These are phyloP conservation scores for Nettapus auritus DNA, from an alignment of 2,113 vertebrate species.

Conservation along the genomic window DNA sequence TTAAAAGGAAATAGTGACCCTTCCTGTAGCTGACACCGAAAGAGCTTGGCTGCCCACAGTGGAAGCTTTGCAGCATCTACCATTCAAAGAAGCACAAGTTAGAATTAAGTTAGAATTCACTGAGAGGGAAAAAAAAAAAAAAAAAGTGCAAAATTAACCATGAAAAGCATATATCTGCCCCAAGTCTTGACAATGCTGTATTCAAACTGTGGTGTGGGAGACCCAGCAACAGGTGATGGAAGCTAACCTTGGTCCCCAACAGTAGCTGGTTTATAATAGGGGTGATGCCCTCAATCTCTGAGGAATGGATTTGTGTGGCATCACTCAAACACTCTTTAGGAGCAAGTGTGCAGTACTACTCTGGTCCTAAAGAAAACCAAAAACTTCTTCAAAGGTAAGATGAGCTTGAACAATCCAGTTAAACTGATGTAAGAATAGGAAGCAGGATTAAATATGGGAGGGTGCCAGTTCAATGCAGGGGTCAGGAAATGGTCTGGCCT, in stretches of 20 bases:
- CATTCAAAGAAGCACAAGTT: slow-evolving; percentile 29
- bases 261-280: slow-evolving; percentile 59
- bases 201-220: not conserved
- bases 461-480: not conserved
- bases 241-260: slow-evolving; percentile 35
- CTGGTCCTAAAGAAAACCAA: slow-evolving; percentile 31
- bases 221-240: slow-evolving; percentile 16
- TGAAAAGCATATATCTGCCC: slow-evolving; percentile 26
- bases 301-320: slow-evolving; percentile 46
- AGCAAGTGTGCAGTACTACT: not conserved
- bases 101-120: slow-evolving; percentile 65
- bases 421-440: not conserved
- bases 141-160: slow-evolving; percentile 41
- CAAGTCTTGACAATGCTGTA: not conserved
- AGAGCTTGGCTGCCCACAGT: slow-evolving; percentile 10
- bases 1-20: slow-evolving; percentile 69
- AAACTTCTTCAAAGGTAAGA: slow-evolving; percentile 15
- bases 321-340: not conserved
- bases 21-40: slow-evolving; percentile 41
- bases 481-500: not conserved
- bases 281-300: slow-evolving; percentile 65
- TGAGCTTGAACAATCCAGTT: slow-evolving; percentile 12
- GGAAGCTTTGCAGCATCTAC: slow-evolving; percentile 3
- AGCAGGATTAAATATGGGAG: slow-evolving; percentile 8
- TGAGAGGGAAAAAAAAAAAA: not conserved